Conservation (phyloP, 2,797 vertebrate genomes). For the Stomatorhinus walkeri region DNA sequence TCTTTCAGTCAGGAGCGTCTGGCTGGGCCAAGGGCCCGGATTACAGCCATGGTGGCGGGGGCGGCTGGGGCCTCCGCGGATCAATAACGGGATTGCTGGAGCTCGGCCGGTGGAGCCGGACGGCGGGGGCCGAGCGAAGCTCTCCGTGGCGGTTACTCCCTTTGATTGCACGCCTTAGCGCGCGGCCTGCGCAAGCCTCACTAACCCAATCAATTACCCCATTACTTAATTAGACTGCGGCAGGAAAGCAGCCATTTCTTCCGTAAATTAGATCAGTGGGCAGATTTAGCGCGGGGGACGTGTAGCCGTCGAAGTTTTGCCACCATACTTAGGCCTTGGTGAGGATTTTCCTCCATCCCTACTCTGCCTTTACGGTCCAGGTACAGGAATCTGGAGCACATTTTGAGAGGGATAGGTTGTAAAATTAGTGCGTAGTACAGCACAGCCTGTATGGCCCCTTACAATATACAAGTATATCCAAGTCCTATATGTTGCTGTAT, state of each 20-base stretch:
- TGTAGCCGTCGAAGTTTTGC: not conserved
- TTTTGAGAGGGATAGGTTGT: not conserved
- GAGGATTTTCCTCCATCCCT: not conserved
- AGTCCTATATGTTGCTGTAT: not conserved
- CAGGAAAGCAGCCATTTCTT: not conserved
- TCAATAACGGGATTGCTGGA: constrained; percentile 38
- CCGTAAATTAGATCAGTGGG: not conserved
- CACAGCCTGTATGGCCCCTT: not conserved
- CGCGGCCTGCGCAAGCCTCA: not conserved
- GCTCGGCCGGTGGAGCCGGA: constrained; percentile 26
- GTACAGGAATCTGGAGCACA: not conserved
- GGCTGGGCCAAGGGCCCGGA: not conserved
- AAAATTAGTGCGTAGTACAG: not conserved
- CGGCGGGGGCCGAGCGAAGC: not conserved
- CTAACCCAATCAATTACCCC: constrained; percentile 19
- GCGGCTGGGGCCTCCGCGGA: constrained; percentile 24
- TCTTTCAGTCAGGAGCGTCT: not conserved
- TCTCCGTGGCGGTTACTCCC: not conserved
- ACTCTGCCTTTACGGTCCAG: not conserved
- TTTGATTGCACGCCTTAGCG: constrained; percentile 11
- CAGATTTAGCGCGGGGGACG: not conserved
- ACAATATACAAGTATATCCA: not conserved
- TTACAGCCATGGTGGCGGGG: constrained; percentile 32
- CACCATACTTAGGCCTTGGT: not conserved
- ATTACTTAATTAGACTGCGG: constrained; percentile 23